Base-by-base conservation (phyloP, 2,797 vertebrate genomes). In the Simalia tracyae region DNA sequence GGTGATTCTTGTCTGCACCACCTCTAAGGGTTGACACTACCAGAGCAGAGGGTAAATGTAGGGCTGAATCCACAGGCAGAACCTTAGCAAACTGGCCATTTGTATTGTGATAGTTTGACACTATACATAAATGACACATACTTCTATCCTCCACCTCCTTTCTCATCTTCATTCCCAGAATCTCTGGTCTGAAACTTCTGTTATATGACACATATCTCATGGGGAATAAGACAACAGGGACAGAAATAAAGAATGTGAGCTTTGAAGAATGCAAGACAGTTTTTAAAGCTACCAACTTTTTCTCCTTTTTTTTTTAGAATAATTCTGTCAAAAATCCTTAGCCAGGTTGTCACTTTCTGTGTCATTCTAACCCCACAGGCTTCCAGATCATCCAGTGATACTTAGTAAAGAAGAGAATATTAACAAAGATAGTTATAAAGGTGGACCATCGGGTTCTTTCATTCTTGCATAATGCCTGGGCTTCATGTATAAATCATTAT, bases 251-350 rank as follows among this genome's bases (percentile, higher is more conserved):
- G 92, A 95, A 87, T 90, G 89, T 94, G 95, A 89, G 93, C 95
- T 97, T 96, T 97, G 96, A 97, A 97, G 96, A 96, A 95, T 95
- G 93, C 86, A 95, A 95, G 94, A 85, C 92, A 95, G 50, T 96
- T 97, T 97, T 96, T 96, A 96, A 96, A 97, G 95, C 85, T 91
- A 91, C 94, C 92, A 96, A 95, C 90, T 95, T 96, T 93, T 95
- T 91, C 93, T 95, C 95, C 94, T 94, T 95, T 95, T 46, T 96
- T 36, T 36, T 36, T 92, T 95, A 88, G 89, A 96, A 89, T 95
- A 95, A 90, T 86, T 96, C 94, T 95, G 95, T 96, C 95, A 96
- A 94, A 94, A 89, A 66, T 88, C 94, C 84, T 96, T 95, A 96
- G 92, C 90, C 89, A 84, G 92, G 72, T 92, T 96, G 96, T 95